Base-by-base conservation (phyloP, 2,113 vertebrate species). In the Nettapus auritus region DNA sequence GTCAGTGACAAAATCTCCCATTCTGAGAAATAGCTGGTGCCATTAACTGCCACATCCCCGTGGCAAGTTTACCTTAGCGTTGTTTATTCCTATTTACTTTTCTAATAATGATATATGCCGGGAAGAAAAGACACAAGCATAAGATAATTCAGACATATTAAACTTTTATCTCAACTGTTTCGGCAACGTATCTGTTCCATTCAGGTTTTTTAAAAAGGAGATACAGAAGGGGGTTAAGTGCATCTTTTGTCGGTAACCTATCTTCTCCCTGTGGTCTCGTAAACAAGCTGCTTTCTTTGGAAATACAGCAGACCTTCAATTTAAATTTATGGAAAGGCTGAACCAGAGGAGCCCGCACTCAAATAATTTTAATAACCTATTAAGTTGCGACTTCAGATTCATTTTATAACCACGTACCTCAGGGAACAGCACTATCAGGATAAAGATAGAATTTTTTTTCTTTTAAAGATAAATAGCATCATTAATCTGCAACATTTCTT, bases 311-410 rank as follows among this genome's bases (percentile, higher is more conserved):
- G 95, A 98, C 96, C 97, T 98, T 90, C 97, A 92, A 97, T 98
- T 98, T 98, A 98, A 98, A 98, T 98, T 98, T 98, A 98, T 97
- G 97, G 98, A 97, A 98, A 97, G 93, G 98, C 97, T 98, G 97
- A 98, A 98, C 89, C 97, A 97, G 94, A 95, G 98, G 94, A 98
- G 97, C 96, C 97, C 95, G 40, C 97, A 98, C 98, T 98, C 97
- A 98, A 99, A 99, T 98, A 98, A 98, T 99, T 99, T 99, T 99
- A 99, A 99, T 99, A 99, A 99, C 99, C 98, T 98, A 99, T 98
- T 99, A 99, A 99, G 98, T 98, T 99, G 98, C 98, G 98, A 99
- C 98, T 99, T 99, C 99, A 99, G 99, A 99, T 99, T 99, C 99
- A 99, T 99, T 99, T 99, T 99, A 99, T 99, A 99, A 99, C 98